Percentiles rank a stretch among this genome's conserved stretches.
Evolutionary conservation across 2,797 vertebrate genomes (phyloP).

Genomic region (Oreortyx pictus): DNA sequence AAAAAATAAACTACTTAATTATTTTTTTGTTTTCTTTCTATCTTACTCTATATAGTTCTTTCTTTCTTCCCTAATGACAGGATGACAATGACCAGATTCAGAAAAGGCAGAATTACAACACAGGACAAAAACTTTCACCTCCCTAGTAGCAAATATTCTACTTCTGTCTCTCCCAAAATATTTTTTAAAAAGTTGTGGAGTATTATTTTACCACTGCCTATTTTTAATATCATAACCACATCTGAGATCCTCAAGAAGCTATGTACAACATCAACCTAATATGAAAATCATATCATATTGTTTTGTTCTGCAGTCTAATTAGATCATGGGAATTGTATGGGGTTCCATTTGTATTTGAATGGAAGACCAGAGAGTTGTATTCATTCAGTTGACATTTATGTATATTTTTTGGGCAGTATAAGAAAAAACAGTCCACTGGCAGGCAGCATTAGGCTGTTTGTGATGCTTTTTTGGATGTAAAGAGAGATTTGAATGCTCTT

Average conservation of each 20-base stretch:
- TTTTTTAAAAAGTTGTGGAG: fast-evolving
- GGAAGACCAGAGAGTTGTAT: background rate
- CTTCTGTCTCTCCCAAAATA: background rate
- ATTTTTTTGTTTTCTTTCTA: background rate
- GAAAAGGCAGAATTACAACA: background rate
- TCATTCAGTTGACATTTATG: background rate
- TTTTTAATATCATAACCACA: background rate
- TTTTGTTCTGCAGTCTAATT: background rate
- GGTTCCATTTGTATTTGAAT: background rate
- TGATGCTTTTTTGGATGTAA: background rate
- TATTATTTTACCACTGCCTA: background rate
- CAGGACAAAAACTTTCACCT: background rate
- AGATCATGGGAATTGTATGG: background rate
- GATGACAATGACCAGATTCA: background rate
- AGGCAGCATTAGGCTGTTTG: background rate
- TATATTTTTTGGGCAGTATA: background rate
- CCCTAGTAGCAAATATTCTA: background rate
- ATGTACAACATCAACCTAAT: background rate
- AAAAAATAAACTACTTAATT: background rate
- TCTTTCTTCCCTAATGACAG: background rate
- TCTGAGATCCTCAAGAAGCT: background rate
- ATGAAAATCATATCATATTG: background rate
- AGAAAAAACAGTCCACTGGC: background rate
- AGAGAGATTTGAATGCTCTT: background rate
- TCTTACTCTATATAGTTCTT: background rate